Evolutionary conservation across 2,888 invertebrate species (phyloP).

Genomic region (Desoria tigrina): DNA sequence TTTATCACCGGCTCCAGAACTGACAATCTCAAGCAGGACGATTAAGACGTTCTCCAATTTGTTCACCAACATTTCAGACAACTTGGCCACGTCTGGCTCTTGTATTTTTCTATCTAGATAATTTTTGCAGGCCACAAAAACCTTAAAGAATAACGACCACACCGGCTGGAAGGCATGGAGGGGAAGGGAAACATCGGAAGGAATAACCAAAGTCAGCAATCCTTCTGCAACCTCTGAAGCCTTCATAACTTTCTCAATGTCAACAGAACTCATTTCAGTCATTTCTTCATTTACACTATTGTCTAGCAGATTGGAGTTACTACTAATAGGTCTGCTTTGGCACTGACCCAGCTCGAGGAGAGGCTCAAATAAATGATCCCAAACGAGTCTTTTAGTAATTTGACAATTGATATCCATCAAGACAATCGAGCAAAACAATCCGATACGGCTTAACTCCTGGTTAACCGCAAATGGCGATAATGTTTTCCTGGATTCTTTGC

Average conservation of each 20-base stretch:
- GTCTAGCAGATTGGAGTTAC: not conserved
- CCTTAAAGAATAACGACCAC: constrained; percentile 38
- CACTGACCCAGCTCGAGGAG: constrained; percentile 20
- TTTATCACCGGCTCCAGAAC: constrained; percentile 28
- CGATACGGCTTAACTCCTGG: constrained; percentile 27
- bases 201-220: constrained; percentile 23
- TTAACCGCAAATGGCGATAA: constrained; percentile 15
- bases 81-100: constrained; percentile 34
- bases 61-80: constrained; percentile 26
- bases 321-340: constrained; percentile 16
- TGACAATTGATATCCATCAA: constrained; percentile 32
- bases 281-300: not conserved
- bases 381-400: constrained; percentile 27
- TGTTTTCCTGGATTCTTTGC: not conserved
- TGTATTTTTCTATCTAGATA: constrained; percentile 41
- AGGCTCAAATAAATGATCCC: constrained; percentile 28
- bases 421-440: constrained; percentile 28
- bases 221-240: constrained; percentile 19
- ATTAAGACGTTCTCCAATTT: constrained; percentile 39
- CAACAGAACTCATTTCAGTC: not conserved
- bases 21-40: constrained; percentile 36
- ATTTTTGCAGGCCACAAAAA: constrained; percentile 38
- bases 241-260: constrained; percentile 19
- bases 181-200: constrained; percentile 28
- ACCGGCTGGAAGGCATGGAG: constrained; percentile 32